Evolutionary conservation across 2,113 vertebrate genomes (phyloP), one percentile per base, ranked within the genome.

Genomic region (Ochotona princeps): DNA sequence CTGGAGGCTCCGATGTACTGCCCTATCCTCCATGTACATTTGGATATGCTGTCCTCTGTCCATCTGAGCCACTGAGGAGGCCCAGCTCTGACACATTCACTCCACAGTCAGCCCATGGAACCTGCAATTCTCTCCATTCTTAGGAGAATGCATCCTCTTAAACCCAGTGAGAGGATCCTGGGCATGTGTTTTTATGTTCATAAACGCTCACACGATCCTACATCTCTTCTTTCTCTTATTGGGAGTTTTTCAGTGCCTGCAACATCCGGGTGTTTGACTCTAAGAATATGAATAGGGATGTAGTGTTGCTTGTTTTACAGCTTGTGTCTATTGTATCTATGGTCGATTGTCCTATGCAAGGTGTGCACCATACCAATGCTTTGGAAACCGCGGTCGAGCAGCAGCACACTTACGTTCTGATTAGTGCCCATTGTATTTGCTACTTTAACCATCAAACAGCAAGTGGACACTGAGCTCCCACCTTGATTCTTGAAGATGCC

Each of bases 191-290:
- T 92, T 47, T 35, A 51, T 66, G 18, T 18, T 79, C 11, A 75
- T 72, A 66, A 92, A 82, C 66, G 44, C 28, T 14, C 74, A 47
- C 14, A 7, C 13, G 49, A 61, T 6, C 13, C 21, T 9, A 8
- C 4, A 5, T 14, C 15, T 3, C 12, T 51, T 28, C 3, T 25
- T 35, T 54, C 12, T 7, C 15, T 20, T 23, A 0, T 57, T 15
- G 69, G 38, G 83, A 65, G 1, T 38, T 63, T 21, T 78, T 32
- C 15, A 44, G 60, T 25, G 5, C 20, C 65, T 74, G 5, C 1
- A 54, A 0, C 26, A 20, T 49, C 17, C 14, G 32, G 35, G 35
- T 73, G 7, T 60, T 91, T 61, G 14, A 49, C 61, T 83, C 83
- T 93, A 69, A 21, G 28, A 38, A 84, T 5, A 21, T 17, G 35